A percentile compares a stretch with the other conserved stretches of the same genome.
phyloP scores from a whole-genome alignment of 2,113 vertebrate species.

The Hippocampus barbouri region DNA sequence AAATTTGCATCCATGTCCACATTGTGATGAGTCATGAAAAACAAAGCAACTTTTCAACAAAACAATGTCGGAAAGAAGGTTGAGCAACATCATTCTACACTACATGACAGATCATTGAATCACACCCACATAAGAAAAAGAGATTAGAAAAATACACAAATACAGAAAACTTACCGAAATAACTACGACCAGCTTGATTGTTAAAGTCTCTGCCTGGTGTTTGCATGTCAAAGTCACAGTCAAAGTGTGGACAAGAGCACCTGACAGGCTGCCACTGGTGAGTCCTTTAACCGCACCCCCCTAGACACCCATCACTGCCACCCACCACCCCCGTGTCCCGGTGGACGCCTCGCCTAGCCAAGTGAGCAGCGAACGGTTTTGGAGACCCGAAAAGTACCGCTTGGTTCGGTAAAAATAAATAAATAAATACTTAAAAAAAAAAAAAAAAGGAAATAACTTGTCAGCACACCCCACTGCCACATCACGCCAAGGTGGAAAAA shows the following conservation, averaged over 20 bases:
- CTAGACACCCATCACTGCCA: background rate
- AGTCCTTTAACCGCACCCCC: constrained; percentile 44
- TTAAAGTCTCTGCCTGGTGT: constrained; percentile 52
- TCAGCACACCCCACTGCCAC: background rate
- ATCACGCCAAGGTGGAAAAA: background rate
- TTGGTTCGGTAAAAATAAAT: background rate
- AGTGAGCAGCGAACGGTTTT: background rate
- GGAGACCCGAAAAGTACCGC: background rate
- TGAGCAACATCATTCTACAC: constrained; percentile 13
- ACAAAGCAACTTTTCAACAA: constrained; percentile 14
- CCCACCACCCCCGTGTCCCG: background rate
- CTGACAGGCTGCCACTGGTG: constrained; percentile 49
- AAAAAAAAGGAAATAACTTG: background rate
- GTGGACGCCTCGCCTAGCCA: background rate
- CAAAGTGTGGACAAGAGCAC: constrained; percentile 37
- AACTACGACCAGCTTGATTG: constrained; percentile 36
- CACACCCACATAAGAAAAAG: background rate
- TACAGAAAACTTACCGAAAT: constrained; percentile 46
- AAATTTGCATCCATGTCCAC: constrained; percentile 19
- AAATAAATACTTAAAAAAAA: too few species aligned
- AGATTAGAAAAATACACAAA: background rate
- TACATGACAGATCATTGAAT: background rate
- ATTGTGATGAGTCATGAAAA: constrained; percentile 57
- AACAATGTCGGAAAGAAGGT: background rate
- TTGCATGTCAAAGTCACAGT: constrained; percentile 62